These are phyloP conservation scores for Druceiella hillmani DNA, from an alignment of 2,888 invertebrate genomes.

Conservation along the genomic window DNA sequence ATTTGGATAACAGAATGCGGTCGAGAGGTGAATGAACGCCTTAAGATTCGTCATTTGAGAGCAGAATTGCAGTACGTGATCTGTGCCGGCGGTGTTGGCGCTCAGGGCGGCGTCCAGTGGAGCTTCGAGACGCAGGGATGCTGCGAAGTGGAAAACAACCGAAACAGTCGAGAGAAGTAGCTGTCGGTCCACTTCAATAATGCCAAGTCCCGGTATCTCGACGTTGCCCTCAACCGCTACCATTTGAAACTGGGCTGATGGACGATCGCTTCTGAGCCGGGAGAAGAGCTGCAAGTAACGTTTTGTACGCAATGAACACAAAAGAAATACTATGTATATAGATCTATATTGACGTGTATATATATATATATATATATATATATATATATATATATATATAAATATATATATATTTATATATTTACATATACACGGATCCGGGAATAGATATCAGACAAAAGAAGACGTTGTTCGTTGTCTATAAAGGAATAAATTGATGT, in stretches of 20 bases:
- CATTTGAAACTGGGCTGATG: conserved; percentile 66
- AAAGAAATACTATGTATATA: too few relatives aligned
- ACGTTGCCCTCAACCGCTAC: conserved; percentile 71
- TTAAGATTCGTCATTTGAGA: conserved; percentile 68
- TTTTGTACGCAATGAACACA: too few relatives aligned
- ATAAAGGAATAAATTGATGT: too few relatives aligned
- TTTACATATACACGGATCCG: too few relatives aligned
- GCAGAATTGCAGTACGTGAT: conserved; percentile 68
- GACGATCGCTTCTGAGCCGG: conserved; percentile 57
- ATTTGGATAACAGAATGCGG: conserved; percentile 95
- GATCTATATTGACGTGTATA: too few relatives aligned
- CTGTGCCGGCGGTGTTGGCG: conserved; percentile 88
- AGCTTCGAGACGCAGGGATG: conserved; percentile 85
- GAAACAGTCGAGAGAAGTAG: conserved; percentile 61
- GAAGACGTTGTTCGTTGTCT: too few relatives aligned
- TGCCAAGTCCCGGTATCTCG: conserved; percentile 54
- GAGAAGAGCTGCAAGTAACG: conserved; percentile 60
- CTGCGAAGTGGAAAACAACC: conserved; percentile 88
- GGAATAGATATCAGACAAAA: too few relatives aligned
- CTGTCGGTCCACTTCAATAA: conserved; percentile 54
- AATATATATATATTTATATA: too few relatives aligned
- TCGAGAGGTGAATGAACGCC: conserved; percentile 83
- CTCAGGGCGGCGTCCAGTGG: conserved; percentile 78
- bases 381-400: too few relatives aligned
- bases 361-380: too few relatives aligned